Conservation (phyloP, 2,797 vertebrate species). For the Brachyrhaphis roseni region DNA sequence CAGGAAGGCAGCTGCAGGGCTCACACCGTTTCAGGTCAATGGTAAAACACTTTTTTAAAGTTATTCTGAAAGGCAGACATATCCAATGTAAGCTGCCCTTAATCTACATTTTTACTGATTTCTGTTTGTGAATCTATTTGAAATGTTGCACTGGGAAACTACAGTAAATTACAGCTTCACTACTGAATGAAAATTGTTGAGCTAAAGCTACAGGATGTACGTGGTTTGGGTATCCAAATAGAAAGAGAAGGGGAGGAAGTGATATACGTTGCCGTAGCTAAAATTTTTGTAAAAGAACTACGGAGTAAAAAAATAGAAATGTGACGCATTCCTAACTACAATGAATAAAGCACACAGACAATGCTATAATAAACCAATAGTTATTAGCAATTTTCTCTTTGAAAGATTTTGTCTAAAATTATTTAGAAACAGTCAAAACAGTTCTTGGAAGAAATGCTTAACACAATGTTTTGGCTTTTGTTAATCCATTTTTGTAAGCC, state of each 20-base stretch:
- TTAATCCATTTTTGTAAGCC: constrained; percentile 10
- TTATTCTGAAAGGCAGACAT: constrained; percentile 8
- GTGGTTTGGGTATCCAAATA: constrained; percentile 5
- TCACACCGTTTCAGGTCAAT: constrained; percentile 4
- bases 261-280: not conserved
- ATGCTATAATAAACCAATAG: not conserved
- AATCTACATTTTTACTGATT: constrained; percentile 13
- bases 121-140: constrained; percentile 2
- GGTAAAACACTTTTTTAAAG: constrained; percentile 9
- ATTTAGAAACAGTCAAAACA: constrained; percentile 18
- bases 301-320: not conserved
- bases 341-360: not conserved
- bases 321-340: not conserved
- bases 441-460: constrained; percentile 8
- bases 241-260: constrained; percentile 1
- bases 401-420: constrained; percentile 7
- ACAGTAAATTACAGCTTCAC: constrained; percentile 8
- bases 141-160: constrained; percentile 7
- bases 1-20: constrained; percentile 10
- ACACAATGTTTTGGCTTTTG: constrained; percentile 14
- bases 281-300: not conserved
- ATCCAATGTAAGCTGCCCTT: not conserved
- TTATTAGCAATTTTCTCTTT: constrained; percentile 12
- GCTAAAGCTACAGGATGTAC: constrained; percentile 2
- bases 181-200: constrained; percentile 16